These are phyloP conservation scores for Laterallus jamaicensis DNA, from an alignment of 2,113 vertebrate genomes.

Conservation along the genomic window DNA sequence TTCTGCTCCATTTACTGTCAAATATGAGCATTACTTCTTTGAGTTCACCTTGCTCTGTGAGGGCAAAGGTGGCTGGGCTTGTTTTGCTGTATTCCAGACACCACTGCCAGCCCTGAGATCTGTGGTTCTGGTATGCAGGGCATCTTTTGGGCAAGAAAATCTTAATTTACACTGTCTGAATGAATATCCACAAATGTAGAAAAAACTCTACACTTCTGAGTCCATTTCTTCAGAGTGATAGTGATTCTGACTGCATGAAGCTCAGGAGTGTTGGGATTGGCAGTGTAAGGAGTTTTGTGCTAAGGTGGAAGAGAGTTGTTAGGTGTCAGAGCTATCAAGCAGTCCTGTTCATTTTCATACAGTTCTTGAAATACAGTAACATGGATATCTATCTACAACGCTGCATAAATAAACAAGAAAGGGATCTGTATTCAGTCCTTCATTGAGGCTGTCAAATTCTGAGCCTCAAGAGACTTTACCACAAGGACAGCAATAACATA, in stretches of 20 bases:
- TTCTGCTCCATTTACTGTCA: conserved; percentile 17
- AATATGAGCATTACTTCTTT: neutral
- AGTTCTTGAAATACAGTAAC: neutral
- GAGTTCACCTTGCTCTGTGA: neutral
- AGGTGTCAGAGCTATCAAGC: neutral
- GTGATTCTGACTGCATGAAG: neutral
- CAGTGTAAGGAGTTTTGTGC: neutral
- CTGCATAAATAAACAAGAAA: neutral
- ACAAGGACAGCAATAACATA: neutral
- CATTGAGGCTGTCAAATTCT: neutral
- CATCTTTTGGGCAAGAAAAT: neutral
- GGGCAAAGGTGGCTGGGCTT: neutral
- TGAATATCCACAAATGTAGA: neutral
- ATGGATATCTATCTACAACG: neutral
- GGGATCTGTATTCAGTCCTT: neutral
- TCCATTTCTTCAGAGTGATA: neutral
- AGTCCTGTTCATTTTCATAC: neutral
- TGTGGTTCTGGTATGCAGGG: neutral
- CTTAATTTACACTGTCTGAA: neutral
- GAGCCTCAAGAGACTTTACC: neutral
- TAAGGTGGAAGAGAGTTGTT: neutral
- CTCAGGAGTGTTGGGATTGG: neutral
- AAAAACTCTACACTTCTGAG: neutral
- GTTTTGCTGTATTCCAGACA: neutral
- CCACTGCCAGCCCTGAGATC: neutral